A percentile compares a stretch with the other conserved stretches of the same genome.
Evolutionary conservation across 2,888 invertebrate genomes (phyloP).

Genomic region (Pimpla rufipes): DNA sequence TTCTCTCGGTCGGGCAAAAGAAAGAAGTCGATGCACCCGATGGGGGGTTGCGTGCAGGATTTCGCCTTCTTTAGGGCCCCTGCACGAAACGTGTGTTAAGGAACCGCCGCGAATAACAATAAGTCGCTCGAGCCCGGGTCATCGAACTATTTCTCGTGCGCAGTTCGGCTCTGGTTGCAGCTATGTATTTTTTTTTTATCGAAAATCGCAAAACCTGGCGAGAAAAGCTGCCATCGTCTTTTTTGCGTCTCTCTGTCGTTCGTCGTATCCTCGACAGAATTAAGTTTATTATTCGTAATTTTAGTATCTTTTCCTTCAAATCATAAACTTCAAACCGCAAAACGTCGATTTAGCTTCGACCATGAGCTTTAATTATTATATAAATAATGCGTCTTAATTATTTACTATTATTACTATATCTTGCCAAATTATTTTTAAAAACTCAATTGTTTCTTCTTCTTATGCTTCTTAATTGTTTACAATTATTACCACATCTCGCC

Average conservation of each 20-base stretch:
- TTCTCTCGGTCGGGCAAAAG: conserved; percentile 28
- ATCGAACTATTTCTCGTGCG: conserved; percentile 20
- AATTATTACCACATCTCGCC: too few species aligned
- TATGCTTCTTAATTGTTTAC: too few species aligned
- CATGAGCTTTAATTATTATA: too few species aligned
- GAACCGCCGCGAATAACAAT: conserved; percentile 6
- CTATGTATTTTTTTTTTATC: not conserved
- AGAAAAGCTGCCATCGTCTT: not conserved
- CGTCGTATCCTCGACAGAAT: not conserved
- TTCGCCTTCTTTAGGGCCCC: conserved; percentile 19
- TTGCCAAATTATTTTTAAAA: too few species aligned
- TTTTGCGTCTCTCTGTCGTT: not conserved
- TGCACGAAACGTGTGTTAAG: conserved; percentile 17
- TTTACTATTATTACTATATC: too few species aligned
- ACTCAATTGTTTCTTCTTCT: too few species aligned
- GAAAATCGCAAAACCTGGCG: not conserved
- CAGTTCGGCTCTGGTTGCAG: not conserved
- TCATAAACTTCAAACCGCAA: too few species aligned
- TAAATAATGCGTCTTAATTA: too few species aligned
- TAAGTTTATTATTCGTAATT: not conserved
- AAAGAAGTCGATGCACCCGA: conserved; percentile 18
- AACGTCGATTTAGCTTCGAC: too few species aligned
- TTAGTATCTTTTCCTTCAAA: too few species aligned
- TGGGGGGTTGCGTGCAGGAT: conserved; percentile 49
- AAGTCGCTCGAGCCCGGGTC: conserved; percentile 2